Evolutionary conservation across 30 jellyfish, hydroid and myxozoan species (phyloP), one percentile per base, ranked within the genome.

Genomic region (Sanderia malayensis): DNA sequence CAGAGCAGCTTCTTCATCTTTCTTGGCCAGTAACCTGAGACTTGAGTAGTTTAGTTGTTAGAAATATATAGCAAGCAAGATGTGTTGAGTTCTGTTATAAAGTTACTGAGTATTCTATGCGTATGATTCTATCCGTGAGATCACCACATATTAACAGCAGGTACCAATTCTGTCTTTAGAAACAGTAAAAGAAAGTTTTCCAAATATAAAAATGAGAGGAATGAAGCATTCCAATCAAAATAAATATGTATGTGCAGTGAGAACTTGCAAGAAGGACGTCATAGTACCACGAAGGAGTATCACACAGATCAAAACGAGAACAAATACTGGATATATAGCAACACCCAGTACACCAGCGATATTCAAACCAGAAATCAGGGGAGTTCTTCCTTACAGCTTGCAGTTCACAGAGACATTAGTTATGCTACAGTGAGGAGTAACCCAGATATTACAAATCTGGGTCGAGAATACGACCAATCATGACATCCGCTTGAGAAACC

Each of bases 401-500:
- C 71, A 59, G 31, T n/a, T 26, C 18, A 31, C 71, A 21, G 71
- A 59, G 44, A 59, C 44, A 41, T 26, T 59, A n/a, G 71, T 59
- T 19, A n/a, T 26, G 33, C 44, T 59, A 41, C 20, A 59, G 71
- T 18, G 71, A 20, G 71, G 71, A 59, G 44, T 26, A 59, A 19
- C 71, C 55, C 55, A 41, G 55, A 41, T 8, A 41, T 26, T 59
- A 26, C 71, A 59, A 26, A 59, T 59, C 44, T 1, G 44, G 2
- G 25, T 59, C 25, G 71, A 59, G 44, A 59, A 59, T 31, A n/a
- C 71, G 22, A 59, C 71, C 13, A 41, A 59, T 41, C 77, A 65
- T 41, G 25, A 65, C 64, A 65, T 65, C 22, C 58, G 69, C 27
- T 31, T 65, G 25, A 9, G 61, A 65, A 65, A 41, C 28, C 26